phyloP scores from a whole-genome alignment of 64 coral and sea anemone species.

The Montipora sp. region DNA sequence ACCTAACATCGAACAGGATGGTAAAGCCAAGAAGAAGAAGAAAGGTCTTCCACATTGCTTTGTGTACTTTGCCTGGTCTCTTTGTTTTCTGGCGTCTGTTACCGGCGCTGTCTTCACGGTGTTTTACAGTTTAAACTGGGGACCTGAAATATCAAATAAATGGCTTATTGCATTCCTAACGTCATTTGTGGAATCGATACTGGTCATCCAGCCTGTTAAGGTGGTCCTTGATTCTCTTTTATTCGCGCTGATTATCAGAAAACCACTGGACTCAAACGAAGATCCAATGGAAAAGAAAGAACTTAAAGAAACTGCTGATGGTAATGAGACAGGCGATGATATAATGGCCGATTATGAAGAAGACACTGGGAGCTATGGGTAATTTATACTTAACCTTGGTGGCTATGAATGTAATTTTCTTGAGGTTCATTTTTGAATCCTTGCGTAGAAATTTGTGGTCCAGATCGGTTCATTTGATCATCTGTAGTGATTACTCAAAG shows the following conservation, averaged over 20 bases:
- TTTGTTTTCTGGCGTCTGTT: constrained; percentile 56
- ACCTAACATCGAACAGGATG: not conserved
- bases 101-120: constrained; percentile 75
- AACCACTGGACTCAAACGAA: constrained; percentile 68
- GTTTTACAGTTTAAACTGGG: constrained; percentile 90
- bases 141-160: constrained; percentile 84
- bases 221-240: constrained; percentile 72
- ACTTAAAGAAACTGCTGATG: not conserved
- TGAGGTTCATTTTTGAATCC: not conserved
- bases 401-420: not conserved
- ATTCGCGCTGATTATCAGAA: constrained; percentile 86
- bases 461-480: too few relatives aligned
- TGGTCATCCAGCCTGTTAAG: constrained; percentile 95
- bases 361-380: constrained; percentile 20
- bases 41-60: constrained; percentile 71
- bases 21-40: constrained; percentile 59
- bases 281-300: constrained; percentile 39
- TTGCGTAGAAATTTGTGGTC: too few relatives aligned
- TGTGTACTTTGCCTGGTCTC: constrained; percentile 79
- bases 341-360: constrained; percentile 26
- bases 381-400: not conserved
- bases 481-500: too few relatives aligned
- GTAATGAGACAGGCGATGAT: constrained; percentile 30
- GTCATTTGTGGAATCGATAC: constrained; percentile 86
- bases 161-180: constrained; percentile 86